Conservation (phyloP, 2,797 vertebrate species). For the Dipus sagitta region DNA sequence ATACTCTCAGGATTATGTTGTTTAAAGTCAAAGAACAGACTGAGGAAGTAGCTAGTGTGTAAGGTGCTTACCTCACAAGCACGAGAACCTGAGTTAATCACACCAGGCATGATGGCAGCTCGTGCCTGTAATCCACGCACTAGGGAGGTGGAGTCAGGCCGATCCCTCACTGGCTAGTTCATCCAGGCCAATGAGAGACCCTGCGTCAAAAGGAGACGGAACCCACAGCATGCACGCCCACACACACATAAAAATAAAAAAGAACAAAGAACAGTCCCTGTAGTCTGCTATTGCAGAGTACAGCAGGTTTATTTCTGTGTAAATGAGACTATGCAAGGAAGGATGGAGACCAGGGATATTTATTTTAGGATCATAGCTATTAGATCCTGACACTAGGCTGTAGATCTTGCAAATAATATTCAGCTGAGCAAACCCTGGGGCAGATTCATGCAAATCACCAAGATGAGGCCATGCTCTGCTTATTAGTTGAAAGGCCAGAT, state of each 20-base stretch:
- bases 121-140: no score
- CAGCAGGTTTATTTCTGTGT: neutral
- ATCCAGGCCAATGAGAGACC: no score
- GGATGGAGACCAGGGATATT: neutral
- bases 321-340: neutral
- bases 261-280: neutral
- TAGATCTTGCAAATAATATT: neutral
- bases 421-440: neutral
- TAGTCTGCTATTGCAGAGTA: no score
- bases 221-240: no score
- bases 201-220: no score
- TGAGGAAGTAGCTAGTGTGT: no score
- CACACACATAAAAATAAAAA: no score
- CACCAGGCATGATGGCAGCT: no score
- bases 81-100: no score
- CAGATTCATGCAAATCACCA: neutral
- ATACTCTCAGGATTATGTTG: neutral
- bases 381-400: neutral
- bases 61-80: no score
- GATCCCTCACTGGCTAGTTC: no score
- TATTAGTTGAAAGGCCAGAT: neutral
- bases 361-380: neutral
- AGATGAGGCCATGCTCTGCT: neutral
- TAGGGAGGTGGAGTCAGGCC: no score
- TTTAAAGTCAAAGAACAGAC: neutral